Evolutionary conservation across 2,888 invertebrate species (phyloP).

Genomic region (Lasioglossum zephyrum): DNA sequence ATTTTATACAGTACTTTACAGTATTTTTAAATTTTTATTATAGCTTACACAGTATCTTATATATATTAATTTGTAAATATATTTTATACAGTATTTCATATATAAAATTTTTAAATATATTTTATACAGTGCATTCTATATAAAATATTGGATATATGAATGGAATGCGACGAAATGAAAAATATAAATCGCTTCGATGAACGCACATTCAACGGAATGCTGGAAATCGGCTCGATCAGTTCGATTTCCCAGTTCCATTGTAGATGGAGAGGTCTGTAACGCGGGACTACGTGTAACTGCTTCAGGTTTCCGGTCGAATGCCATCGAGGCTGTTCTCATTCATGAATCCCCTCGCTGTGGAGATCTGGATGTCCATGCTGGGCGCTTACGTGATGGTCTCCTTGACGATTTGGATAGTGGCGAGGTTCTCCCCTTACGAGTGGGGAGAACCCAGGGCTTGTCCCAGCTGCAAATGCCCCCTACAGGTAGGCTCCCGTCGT

Average conservation of each 20-base stretch:
- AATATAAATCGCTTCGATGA: background rate
- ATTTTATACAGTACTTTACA: too few species aligned
- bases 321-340: constrained; percentile 92
- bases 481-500: constrained; percentile 82
- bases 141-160: too few species aligned
- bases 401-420: constrained; percentile 93
- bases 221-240: background rate
- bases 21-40: too few species aligned
- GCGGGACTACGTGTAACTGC: constrained; percentile 68
- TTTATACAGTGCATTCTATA: too few species aligned
- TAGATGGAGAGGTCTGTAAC: constrained; percentile 25
- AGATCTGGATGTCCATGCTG: constrained; percentile 93
- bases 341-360: constrained; percentile 92
- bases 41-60: too few species aligned
- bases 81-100: too few species aligned
- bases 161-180: too few species aligned
- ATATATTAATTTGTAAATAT: too few species aligned
- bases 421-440: constrained; percentile 93
- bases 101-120: too few species aligned
- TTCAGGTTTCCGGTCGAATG: constrained; percentile 87
- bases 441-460: constrained; percentile 89
- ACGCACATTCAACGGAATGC: background rate
- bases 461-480: constrained; percentile 85
- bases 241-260: background rate
- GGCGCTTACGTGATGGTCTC: constrained; percentile 93